A percentile compares a stretch with the other conserved stretches of the same genome.
Evolutionary conservation across 1,140 invertebrate species (phyloP).

Genomic region (Saccostrea echinata): DNA sequence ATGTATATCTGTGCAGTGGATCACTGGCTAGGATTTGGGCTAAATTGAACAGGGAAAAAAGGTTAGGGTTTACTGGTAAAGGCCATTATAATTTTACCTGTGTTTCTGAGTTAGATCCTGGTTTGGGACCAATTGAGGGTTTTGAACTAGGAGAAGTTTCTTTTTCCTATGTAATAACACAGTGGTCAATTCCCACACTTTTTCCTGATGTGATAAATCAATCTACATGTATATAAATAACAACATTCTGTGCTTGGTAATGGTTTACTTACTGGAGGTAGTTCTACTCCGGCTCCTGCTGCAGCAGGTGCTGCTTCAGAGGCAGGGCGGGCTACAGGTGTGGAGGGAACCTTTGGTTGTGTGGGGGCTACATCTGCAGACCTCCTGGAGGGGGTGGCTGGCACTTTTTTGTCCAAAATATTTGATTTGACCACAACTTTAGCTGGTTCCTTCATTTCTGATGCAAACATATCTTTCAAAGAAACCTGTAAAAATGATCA

Average conservation of each 20-base stretch:
- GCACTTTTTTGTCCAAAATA: conserved; percentile 82
- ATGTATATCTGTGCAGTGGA: not conserved
- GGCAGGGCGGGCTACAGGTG: conserved; percentile 50
- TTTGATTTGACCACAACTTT: conserved; percentile 84
- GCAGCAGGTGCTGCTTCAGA: conserved; percentile 71
- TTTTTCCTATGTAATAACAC: conserved; percentile 16
- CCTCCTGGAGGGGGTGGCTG: conserved; percentile 19
- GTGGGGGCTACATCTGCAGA: conserved; percentile 51
- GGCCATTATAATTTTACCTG: not conserved
- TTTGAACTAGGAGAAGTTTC: conserved; percentile 21
- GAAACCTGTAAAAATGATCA: conserved; percentile 75
- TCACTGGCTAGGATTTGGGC: not conserved
- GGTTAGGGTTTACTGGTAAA: not conserved
- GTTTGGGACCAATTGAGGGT: conserved; percentile 26
- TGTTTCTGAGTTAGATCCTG: conserved; percentile 14
- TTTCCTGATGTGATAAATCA: not conserved
- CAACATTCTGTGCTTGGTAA: not conserved
- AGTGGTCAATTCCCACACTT: not conserved
- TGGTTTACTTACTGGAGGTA: conserved; percentile 75
- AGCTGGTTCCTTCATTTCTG: conserved; percentile 82
- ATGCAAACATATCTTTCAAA: conserved; percentile 82
- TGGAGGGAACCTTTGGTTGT: not conserved
- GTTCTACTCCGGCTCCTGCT: conserved; percentile 64
- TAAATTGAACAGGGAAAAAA: not conserved
- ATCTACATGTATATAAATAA: not conserved